Evolutionary conservation across 1,140 invertebrate genomes (phyloP), one percentile per base, ranked within the genome.

Genomic region (Megathymus violae): DNA sequence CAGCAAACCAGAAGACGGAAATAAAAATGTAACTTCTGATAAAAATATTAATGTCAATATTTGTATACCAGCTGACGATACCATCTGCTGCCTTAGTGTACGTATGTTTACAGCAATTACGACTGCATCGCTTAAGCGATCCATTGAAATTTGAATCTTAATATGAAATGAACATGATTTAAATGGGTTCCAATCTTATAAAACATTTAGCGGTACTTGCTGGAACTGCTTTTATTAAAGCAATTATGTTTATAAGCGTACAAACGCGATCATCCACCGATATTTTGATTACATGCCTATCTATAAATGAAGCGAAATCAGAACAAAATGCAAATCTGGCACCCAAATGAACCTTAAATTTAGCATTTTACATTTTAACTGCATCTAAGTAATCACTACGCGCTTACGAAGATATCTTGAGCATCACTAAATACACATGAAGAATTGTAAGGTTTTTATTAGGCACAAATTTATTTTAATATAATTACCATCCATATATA

Each of bases 381-480:
- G 84, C 82, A 72, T 80, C 84, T 88, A 88, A 69, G 67, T 63
- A 77, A 74, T 62, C 69, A 83, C 84, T 88, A 89, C 81, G 77
- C 72, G 83, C 85, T 90, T 90, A 89, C 71, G 80, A 80, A 75
- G 79, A 80, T 80, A 78, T 68, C 63, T 90, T 90, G 88, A 91
- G 88, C 88, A 87, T 87, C 77, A 83, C 85, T 90, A 90, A 87
- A 83, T 84, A 82, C 81, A 86, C 76, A 82, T 76, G 80, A 90
- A 84, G 69, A 73, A 67, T 82, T 81, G 63, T 69, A 77, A 78
- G 74, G 81, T 76, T 78, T 80, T 86, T 74, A 84, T 91, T 89
- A 91, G 88, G 88, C 88, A 91, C 88, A 86, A 85, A 78, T 85
- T 88, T 85, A 73, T 76, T 83, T 80, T 78, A 77, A 64, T 64